Percentiles rank a stretch among this genome's conserved stretches.
Evolutionary conservation across 2,113 vertebrate species (phyloP).

Genomic region (Synodontis membranacea): DNA sequence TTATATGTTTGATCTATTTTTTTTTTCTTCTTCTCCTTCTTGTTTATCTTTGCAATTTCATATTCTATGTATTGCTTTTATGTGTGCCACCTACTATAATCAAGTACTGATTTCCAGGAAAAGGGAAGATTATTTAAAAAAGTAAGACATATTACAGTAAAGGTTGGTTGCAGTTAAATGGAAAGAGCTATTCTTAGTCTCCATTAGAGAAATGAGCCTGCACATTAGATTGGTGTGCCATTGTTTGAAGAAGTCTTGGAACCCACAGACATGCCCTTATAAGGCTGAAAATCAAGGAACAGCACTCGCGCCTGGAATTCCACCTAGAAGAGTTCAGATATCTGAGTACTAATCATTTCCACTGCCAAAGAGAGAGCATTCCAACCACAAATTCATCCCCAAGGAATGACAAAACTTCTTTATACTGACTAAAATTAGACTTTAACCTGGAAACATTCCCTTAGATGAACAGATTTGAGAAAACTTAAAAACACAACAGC

Average conservation of each 20-base stretch:
- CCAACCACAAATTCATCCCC: not conserved
- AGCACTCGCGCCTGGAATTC: conserved; percentile 41
- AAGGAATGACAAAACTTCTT: conserved; percentile 10
- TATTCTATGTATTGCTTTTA: not conserved
- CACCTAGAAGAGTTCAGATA: conserved; percentile 23
- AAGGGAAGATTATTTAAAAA: conserved; percentile 1
- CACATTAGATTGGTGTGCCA: conserved; percentile 36
- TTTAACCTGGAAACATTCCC: not conserved
- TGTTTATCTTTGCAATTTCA: not conserved
- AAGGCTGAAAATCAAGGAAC: conserved; percentile 54
- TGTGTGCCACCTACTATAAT: not conserved
- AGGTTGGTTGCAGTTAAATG: not conserved
- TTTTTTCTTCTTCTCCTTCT: too few species aligned
- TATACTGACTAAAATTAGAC: not conserved
- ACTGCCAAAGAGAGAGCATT: conserved; percentile 14
- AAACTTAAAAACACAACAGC: not conserved
- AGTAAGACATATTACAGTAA: not conserved
- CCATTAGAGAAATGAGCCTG: conserved; percentile 40
- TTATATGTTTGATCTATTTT: not conserved
- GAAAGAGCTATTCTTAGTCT: conserved; percentile 46
- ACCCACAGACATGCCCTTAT: conserved; percentile 56
- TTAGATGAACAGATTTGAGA: not conserved
- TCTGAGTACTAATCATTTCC: conserved; percentile 31
- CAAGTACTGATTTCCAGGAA: not conserved
- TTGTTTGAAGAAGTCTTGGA: conserved; percentile 53